Base-by-base conservation (phyloP, 2,797 vertebrate species). In the Coluber constrictor region DNA sequence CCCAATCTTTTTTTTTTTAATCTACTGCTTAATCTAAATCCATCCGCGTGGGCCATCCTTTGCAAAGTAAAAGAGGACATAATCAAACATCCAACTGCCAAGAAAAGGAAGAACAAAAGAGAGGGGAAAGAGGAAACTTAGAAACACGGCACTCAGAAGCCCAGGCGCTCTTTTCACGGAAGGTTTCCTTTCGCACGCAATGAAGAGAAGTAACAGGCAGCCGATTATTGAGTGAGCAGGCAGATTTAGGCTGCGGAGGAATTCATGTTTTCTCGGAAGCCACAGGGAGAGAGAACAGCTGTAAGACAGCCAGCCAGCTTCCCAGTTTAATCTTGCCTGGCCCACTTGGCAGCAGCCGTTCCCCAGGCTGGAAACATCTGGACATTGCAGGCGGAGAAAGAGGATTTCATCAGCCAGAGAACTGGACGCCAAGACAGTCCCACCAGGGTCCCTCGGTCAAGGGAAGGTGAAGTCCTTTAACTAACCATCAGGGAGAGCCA, bases 401-500 rank as follows among this genome's bases (percentile, higher is more conserved):
- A 74, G 86, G 59, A 56, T 87, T 83, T 5, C 51, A 92, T 91
- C 90, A 94, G 90, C 83, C 56, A 93, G 93, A 94, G 90, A 87
- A 47, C n/a, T 20, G 51, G 18, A 47, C 1, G 7, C 8, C 37
- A 37, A 23, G 20, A 11, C 60, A 6, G 37, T 70, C 61, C 56
- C 43, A 15, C 37, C 27, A 51, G 66, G 18, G 29, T 16, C 3
- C 18, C 9, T 12, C 63, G 4, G 25, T 70, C 43, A 16, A 54
- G 23, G 37, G 32, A 47, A 12, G 7, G 43, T 16, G 8, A 9
- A 15, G 15, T 29, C 56, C 7, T 18, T 86, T 15, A 7, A 43
- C n/a, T 23, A 13, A 11, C 63, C 0, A 16, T 12, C 60, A 47
- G 51, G 18, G 47, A 32, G 25, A 20, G 47, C 25, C 6, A n/a